Percentiles rank a stretch among this genome's conserved stretches.
These are phyloP conservation scores for Blera fallax DNA, from an alignment of 2,888 invertebrate species.

Conservation along the genomic window DNA sequence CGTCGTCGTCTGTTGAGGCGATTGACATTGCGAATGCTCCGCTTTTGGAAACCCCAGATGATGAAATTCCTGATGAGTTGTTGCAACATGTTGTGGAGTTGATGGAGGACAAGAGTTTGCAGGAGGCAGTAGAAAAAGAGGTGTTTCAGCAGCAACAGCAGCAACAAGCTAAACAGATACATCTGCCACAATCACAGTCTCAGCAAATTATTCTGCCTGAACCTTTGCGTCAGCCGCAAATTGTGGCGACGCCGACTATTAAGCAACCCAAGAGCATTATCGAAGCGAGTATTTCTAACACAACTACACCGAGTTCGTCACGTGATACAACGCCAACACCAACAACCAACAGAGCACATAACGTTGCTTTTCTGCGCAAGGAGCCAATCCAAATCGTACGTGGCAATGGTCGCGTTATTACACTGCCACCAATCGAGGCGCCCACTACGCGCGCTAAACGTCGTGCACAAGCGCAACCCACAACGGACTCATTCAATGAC, in stretches of 20 bases:
- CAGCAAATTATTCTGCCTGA: not conserved
- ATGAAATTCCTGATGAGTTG: constrained; percentile 87
- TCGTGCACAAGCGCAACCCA: constrained; percentile 82
- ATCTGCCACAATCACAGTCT: not conserved
- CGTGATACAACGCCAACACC: constrained; percentile 45
- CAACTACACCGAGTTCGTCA: constrained; percentile 50
- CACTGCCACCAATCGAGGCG: constrained; percentile 91
- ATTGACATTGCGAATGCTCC: constrained; percentile 78
- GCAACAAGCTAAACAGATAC: not conserved
- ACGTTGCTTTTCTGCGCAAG: constrained; percentile 68
- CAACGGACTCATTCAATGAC: constrained; percentile 50
- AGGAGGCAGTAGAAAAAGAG: constrained; percentile 87
- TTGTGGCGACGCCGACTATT: not conserved
- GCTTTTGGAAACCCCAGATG: constrained; percentile 83
- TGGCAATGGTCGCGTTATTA: constrained; percentile 89
- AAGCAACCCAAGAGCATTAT: constrained; percentile 74
- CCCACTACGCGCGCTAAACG: constrained; percentile 90
- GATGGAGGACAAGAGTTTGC: constrained; percentile 86
- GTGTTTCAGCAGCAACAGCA: constrained; percentile 46
- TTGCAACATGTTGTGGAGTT: constrained; percentile 88
- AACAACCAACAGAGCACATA: constrained; percentile 68
- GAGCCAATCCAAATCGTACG: constrained; percentile 88
- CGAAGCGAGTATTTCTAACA: constrained; percentile 64
- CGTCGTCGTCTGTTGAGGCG: constrained; percentile 73
- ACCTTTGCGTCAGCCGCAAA: constrained; percentile 8